Percentiles rank a stretch among this genome's conserved stretches.
Conservation (phyloP, 2,113 vertebrate species). For the Actenoides hombroni region DNA sequence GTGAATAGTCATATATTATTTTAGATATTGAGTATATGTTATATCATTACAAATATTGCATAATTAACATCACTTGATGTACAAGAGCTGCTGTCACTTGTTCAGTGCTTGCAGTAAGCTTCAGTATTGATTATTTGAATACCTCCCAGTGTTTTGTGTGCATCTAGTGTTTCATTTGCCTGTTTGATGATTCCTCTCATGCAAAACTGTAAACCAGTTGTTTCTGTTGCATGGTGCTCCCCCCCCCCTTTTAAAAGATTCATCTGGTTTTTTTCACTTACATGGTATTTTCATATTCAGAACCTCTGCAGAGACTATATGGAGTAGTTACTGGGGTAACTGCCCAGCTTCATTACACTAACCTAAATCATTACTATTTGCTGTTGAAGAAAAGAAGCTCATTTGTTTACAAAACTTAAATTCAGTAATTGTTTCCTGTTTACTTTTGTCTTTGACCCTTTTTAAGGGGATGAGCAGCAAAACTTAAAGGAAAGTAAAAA, state of each 20-base stretch:
- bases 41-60: background rate
- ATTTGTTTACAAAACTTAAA: background rate
- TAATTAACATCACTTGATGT: background rate
- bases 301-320: background rate
- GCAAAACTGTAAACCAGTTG: background rate
- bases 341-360: background rate
- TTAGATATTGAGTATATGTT: background rate
- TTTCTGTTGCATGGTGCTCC: background rate
- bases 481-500: background rate
- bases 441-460: background rate
- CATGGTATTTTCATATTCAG: background rate
- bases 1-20: background rate
- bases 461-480: background rate
- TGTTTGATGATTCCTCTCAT: background rate
- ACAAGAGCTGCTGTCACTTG: background rate
- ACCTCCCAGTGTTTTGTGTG: background rate
- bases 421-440: background rate
- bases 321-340: background rate
- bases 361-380: background rate
- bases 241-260: background rate
- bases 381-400: background rate
- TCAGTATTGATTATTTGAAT: background rate
- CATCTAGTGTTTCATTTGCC: background rate
- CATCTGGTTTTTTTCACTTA: background rate
- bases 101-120: background rate